Percentiles rank a stretch among this genome's conserved stretches.
Conservation (phyloP, 2,113 vertebrate species). For the Gallinago media region DNA sequence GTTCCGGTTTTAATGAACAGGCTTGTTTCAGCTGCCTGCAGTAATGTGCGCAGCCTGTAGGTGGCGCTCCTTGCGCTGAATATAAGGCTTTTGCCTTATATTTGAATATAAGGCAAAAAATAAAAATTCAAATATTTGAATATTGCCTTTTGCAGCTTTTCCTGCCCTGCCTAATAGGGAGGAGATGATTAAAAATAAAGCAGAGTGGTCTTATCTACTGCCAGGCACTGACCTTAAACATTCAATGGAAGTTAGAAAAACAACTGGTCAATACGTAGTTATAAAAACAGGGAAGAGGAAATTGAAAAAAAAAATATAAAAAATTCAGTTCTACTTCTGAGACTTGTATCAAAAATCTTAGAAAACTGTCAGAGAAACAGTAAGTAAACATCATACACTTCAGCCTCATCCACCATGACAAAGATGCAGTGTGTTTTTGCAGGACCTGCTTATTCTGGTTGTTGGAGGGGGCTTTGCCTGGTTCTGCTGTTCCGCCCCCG, state of each 20-base stretch:
- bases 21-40: not conserved
- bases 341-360: conserved; percentile 60
- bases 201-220: not conserved
- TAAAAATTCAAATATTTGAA: too few relatives aligned
- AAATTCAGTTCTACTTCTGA: conserved; percentile 20
- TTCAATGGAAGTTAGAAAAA: conserved; percentile 33
- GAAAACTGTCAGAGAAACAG: conserved; percentile 37
- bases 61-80: conserved; percentile 51
- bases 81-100: not conserved
- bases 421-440: accelerated
- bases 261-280: not conserved
- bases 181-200: not conserved
- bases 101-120: too few relatives aligned
- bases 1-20: not conserved
- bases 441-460: not conserved
- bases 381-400: conserved; percentile 28
- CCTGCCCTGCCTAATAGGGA: not conserved
- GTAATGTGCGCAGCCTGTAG: conserved; percentile 35
- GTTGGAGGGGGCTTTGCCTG: not conserved
- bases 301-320: conserved; percentile 22
- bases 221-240: conserved; percentile 19
- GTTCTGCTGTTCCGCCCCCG: not conserved
- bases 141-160: not conserved
- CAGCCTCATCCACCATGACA: not conserved
- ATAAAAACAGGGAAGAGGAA: conserved; percentile 46